Percentiles rank a stretch among this genome's conserved stretches.
These are phyloP conservation scores for Pyrocephalus nanus DNA, from an alignment of 2,797 vertebrate genomes.

Conservation along the genomic window DNA sequence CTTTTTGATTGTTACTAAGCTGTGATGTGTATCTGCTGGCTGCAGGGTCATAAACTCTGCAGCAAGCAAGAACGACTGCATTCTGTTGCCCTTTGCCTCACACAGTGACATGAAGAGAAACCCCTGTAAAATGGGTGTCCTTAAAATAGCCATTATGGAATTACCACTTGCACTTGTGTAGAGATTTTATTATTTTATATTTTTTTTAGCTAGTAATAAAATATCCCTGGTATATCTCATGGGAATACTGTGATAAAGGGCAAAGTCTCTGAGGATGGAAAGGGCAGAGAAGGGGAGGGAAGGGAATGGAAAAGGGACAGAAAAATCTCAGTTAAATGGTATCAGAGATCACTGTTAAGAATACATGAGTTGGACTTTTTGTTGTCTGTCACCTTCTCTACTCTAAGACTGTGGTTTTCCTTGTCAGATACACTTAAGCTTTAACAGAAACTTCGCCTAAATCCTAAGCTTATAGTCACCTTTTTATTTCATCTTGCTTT, in stretches of 20 bases:
- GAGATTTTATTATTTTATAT: neutral
- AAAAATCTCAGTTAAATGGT: neutral
- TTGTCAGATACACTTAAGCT: neutral
- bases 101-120: neutral
- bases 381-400: neutral
- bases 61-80: neutral
- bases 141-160: neutral
- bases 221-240: neutral
- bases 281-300: neutral
- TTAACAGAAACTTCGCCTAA: slow-evolving; percentile 21
- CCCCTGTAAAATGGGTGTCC: neutral
- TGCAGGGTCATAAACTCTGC: neutral
- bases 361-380: neutral
- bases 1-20: neutral
- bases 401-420: neutral
- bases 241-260: neutral
- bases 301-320: neutral
- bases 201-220: neutral
- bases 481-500: slow-evolving; percentile 7
- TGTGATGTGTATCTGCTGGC: neutral
- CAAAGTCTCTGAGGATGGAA: slow-evolving; percentile 34
- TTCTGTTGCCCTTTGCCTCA: neutral
- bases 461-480: neutral
- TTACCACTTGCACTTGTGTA: neutral
- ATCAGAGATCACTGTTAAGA: neutral